Evolutionary conservation across 2,888 invertebrate genomes (phyloP).

Genomic region (Luperina nickerlii): DNA sequence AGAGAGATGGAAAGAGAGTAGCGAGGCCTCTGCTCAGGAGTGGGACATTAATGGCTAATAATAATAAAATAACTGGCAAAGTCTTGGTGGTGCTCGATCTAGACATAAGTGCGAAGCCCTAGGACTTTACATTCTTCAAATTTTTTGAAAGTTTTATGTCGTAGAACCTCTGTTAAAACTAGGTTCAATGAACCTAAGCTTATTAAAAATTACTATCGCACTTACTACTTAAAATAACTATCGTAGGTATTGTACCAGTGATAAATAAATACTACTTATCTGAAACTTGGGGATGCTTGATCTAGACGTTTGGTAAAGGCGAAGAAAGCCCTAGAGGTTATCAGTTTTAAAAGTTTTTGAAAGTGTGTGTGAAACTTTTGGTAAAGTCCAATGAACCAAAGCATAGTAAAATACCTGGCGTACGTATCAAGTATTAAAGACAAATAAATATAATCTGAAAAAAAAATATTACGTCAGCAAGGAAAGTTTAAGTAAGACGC

Average conservation of each 20-base stretch:
- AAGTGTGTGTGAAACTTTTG: too few relatives aligned
- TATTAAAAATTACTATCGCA: background rate
- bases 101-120: background rate
- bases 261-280: background rate
- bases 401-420: background rate
- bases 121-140: background rate
- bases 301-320: background rate
- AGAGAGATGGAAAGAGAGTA: background rate
- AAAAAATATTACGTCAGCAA: background rate
- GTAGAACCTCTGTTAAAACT: background rate
- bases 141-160: background rate
- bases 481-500: background rate
- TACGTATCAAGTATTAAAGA: background rate
- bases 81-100: background rate
- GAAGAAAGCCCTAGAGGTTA: background rate
- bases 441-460: background rate
- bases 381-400: background rate
- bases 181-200: background rate
- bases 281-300: background rate
- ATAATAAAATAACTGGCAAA: background rate
- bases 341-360: background rate
- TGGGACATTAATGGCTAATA: background rate
- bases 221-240: background rate
- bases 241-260: background rate
- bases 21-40: background rate